These are phyloP conservation scores for Ctenopoma kingsleyae DNA, from an alignment of 2,797 vertebrate genomes.

Conservation along the genomic window DNA sequence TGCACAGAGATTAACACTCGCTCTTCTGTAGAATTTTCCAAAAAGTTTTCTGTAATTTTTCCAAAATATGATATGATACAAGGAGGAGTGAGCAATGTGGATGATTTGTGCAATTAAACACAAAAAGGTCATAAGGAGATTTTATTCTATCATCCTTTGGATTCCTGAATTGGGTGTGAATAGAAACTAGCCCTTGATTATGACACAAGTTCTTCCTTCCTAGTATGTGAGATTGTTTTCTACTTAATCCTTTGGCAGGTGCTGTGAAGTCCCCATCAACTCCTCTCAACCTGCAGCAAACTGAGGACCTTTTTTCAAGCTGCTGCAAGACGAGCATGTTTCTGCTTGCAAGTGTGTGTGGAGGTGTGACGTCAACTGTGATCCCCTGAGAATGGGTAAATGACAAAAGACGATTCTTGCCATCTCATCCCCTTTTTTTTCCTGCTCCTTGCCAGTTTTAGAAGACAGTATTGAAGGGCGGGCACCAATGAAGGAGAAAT, in stretches of 20 bases:
- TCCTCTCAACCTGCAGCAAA: conserved; percentile 27
- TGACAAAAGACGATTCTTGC: conserved; percentile 47
- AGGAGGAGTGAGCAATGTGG: neutral
- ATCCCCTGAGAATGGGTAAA: conserved; percentile 50
- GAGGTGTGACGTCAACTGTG: conserved; percentile 54
- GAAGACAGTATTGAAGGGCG: conserved; percentile 4
- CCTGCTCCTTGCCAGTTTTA: neutral
- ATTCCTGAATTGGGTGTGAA: neutral
- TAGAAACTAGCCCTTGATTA: neutral
- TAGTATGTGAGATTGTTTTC: conserved; percentile 13
- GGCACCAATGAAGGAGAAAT: conserved; percentile 20
- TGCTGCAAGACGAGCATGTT: conserved; percentile 24
- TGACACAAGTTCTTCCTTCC: conserved; percentile 14
- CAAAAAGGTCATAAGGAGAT: neutral
- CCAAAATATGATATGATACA: too few relatives aligned
- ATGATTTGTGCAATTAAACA: neutral
- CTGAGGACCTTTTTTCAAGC: conserved; percentile 32
- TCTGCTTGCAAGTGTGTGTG: conserved; percentile 13
- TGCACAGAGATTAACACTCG: too few relatives aligned
- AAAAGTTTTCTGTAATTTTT: too few relatives aligned
- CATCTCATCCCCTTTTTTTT: conserved; percentile 10
- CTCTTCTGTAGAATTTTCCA: too few relatives aligned
- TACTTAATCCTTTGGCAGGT: conserved; percentile 46
- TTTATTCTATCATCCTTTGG: conserved; percentile 13
- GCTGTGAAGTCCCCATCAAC: conserved; percentile 10